Evolutionary conservation across 2,888 invertebrate species (phyloP).

Genomic region (Lasioglossum vierecki): DNA sequence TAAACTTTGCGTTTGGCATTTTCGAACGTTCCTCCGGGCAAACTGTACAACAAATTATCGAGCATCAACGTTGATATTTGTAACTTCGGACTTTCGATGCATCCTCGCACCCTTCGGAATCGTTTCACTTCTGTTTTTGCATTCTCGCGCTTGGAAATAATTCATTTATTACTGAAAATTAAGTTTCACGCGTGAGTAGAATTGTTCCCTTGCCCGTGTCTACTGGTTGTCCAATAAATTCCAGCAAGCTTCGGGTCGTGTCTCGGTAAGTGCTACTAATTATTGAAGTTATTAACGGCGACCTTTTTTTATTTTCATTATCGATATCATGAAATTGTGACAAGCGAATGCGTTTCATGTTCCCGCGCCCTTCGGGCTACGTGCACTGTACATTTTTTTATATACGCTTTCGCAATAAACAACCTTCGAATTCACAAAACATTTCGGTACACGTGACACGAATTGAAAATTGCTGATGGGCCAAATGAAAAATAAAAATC

Average conservation of each 20-base stretch:
- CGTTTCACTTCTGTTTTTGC: neutral
- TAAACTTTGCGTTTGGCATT: conserved; percentile 17
- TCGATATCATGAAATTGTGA: neutral
- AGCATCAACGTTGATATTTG: neutral
- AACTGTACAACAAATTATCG: conserved; percentile 15
- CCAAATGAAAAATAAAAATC: neutral
- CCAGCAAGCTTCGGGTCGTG: neutral
- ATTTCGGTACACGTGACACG: neutral
- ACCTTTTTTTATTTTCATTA: neutral
- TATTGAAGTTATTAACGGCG: neutral
- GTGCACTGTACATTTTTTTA: neutral
- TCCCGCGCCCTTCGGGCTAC: neutral
- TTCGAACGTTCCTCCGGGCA: neutral
- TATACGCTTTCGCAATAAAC: neutral
- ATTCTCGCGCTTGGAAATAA: neutral
- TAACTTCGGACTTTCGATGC: neutral
- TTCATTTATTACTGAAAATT: neutral
- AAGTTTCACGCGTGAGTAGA: neutral
- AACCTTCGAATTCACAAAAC: neutral
- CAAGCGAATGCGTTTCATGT: neutral
- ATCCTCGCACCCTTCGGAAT: neutral
- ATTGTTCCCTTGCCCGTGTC: neutral
- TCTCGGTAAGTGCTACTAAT: neutral
- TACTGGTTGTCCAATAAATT: neutral
- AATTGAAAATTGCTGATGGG: conserved; percentile 1